Percentiles rank a stretch among this genome's conserved stretches.
Conservation (phyloP, 2,797 vertebrate genomes). For the Benthosema pterotum region DNA sequence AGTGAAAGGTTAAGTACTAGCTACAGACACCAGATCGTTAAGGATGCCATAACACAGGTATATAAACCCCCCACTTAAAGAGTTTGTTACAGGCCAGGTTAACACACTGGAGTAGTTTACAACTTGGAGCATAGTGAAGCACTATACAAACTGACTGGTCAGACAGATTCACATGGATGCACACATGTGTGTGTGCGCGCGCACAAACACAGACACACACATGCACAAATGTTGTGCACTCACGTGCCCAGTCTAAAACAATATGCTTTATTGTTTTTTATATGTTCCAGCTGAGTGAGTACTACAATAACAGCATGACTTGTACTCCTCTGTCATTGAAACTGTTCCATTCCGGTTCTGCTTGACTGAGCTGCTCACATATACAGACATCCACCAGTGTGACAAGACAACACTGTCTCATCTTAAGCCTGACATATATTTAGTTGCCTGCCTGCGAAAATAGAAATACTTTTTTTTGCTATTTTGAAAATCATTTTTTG, state of each 20-base stretch:
- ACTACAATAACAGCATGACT: slow-evolving; percentile 28
- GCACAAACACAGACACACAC: slow-evolving; percentile 6
- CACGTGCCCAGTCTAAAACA: slow-evolving; percentile 1
- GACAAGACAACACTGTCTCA: slow-evolving; percentile 12
- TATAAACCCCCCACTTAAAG: slow-evolving; percentile 54
- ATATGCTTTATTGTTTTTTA: slow-evolving; percentile 32
- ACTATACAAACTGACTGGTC: slow-evolving; percentile 47
- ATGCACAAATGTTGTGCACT: background rate
- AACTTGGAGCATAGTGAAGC: slow-evolving; percentile 48
- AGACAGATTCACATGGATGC: slow-evolving; percentile 19
- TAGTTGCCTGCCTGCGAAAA: too few relatives aligned
- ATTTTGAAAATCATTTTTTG: too few relatives aligned
- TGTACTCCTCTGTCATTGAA: slow-evolving; percentile 22
- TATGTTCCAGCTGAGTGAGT: slow-evolving; percentile 15
- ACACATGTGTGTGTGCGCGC: background rate
- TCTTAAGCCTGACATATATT: slow-evolving; percentile 13
- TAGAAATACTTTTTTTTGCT: too few relatives aligned
- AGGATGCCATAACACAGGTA: slow-evolving; percentile 46
- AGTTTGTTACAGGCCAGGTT: slow-evolving; percentile 62
- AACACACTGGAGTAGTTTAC: slow-evolving; percentile 63
- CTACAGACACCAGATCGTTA: slow-evolving; percentile 47
- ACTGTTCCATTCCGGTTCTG: slow-evolving; percentile 27
- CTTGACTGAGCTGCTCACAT: slow-evolving; percentile 29
- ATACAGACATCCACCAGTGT: slow-evolving; percentile 12
- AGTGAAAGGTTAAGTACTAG: slow-evolving; percentile 58